These are phyloP conservation scores for Liparis tanakae DNA, from an alignment of 2,797 vertebrate genomes.

Conservation along the genomic window DNA sequence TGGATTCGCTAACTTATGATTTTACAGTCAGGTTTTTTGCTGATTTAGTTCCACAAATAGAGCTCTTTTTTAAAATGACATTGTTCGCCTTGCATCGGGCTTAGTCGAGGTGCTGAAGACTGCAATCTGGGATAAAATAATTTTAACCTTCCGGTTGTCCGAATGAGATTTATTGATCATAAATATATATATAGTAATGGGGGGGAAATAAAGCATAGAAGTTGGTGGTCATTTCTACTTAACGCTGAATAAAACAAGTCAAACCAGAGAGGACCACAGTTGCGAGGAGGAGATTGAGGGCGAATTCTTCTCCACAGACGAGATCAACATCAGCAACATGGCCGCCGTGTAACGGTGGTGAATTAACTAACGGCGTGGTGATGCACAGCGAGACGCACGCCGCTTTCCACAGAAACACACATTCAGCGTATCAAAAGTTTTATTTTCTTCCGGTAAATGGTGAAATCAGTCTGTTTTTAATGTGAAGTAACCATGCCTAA, in stretches of 20 bases:
- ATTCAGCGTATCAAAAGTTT: not conserved
- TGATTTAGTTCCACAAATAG: constrained; percentile 1
- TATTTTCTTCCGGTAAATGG: not conserved
- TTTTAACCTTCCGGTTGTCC: too few relatives aligned
- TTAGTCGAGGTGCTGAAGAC: too few relatives aligned
- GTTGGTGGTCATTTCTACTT: not conserved
- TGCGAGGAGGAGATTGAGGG: not conserved
- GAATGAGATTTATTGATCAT: too few relatives aligned
- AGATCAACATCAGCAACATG: not conserved
- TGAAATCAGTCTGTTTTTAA: not conserved
- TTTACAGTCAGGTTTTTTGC: constrained; percentile 10
- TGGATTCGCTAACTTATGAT: constrained; percentile 12
- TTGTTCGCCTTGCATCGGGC: too few relatives aligned
- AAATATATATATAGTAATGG: not conserved
- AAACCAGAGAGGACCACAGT: not conserved
- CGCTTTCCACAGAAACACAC: not conserved
- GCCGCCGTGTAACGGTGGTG: too few relatives aligned
- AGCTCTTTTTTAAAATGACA: not conserved
- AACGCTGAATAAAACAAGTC: too few relatives aligned
- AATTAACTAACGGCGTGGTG: too few relatives aligned
- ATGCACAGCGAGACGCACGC: not conserved
- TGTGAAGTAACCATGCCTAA: not conserved
- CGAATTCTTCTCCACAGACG: not conserved
- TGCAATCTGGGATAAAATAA: too few relatives aligned
- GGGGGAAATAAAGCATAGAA: not conserved